A percentile compares a stretch with the other conserved stretches of the same genome.
phyloP scores from a whole-genome alignment of 2,797 vertebrate genomes.

The Hemitrygon akajei region DNA sequence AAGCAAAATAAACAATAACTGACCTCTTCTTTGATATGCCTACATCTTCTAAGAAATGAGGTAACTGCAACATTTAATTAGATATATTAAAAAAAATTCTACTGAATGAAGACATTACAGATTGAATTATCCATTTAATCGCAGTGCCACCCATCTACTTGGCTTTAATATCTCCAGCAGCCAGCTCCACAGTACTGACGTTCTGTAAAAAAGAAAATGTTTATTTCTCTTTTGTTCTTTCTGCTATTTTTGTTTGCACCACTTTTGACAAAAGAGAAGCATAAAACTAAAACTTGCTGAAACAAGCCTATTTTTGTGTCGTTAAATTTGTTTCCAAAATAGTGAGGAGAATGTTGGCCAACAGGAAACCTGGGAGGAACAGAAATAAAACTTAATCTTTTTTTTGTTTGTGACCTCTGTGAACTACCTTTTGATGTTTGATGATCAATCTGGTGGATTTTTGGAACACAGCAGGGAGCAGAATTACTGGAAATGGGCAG shows the following conservation, averaged over 20 bases:
- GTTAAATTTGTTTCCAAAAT: not conserved
- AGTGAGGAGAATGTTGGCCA: not conserved
- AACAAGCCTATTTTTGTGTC: not conserved
- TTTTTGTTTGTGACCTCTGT: not conserved
- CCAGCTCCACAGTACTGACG: not conserved
- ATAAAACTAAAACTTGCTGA: not conserved
- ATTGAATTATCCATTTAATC: not conserved
- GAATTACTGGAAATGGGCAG: too few species aligned
- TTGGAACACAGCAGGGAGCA: too few species aligned
- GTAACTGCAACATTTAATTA: not conserved
- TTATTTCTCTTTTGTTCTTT: not conserved
- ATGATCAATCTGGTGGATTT: too few species aligned
- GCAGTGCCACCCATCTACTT: not conserved
- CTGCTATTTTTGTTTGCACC: not conserved
- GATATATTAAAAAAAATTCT: not conserved
- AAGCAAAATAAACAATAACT: not conserved
- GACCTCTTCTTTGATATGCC: not conserved
- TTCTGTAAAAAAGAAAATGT: not conserved
- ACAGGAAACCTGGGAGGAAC: not conserved
- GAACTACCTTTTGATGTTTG: not conserved
- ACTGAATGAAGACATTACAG: not conserved
- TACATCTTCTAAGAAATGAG: not conserved
- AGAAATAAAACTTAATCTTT: not conserved
- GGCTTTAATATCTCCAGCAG: not conserved
- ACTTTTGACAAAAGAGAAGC: not conserved